These are phyloP conservation scores for Leptinotarsa tumamoca DNA, from an alignment of 2,888 invertebrate species.

Conservation along the genomic window DNA sequence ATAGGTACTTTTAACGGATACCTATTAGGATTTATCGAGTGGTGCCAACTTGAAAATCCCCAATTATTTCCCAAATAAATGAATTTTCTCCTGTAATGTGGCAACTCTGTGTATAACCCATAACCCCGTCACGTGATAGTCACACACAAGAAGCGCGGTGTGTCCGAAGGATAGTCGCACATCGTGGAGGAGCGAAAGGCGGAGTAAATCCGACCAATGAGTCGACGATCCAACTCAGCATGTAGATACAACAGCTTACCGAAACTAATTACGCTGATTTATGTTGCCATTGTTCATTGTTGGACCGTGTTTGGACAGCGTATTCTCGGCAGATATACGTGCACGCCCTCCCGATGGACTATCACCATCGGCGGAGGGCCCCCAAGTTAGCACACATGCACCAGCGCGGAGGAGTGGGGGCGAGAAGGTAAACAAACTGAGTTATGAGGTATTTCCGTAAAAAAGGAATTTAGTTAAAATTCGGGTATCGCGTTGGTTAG, in stretches of 20 bases:
- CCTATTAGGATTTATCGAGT: too few species aligned
- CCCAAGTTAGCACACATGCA: slow-evolving; percentile 8
- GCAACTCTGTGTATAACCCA: too few species aligned
- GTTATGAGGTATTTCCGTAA: slow-evolving; percentile 16
- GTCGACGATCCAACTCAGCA: slow-evolving; percentile 70
- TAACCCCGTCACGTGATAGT: not conserved
- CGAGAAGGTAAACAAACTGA: slow-evolving; percentile 20
- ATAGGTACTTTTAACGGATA: too few species aligned
- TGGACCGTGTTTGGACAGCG: slow-evolving; percentile 71
- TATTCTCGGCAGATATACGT: slow-evolving; percentile 61
- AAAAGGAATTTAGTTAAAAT: slow-evolving; percentile 23
- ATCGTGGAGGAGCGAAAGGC: slow-evolving; percentile 67
- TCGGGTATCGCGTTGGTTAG: not conserved
- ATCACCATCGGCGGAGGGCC: slow-evolving; percentile 33
- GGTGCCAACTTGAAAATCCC: too few species aligned
- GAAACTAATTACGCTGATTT: slow-evolving; percentile 95
- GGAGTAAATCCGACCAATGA: slow-evolving; percentile 74
- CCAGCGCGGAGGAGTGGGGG: slow-evolving; percentile 10
- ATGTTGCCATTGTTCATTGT: slow-evolving; percentile 90
- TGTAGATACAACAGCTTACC: slow-evolving; percentile 69
- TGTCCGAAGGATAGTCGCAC: slow-evolving; percentile 3
- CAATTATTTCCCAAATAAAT: too few species aligned
- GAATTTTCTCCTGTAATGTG: too few species aligned
- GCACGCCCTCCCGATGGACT: slow-evolving; percentile 61
- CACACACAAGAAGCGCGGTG: not conserved